Conservation (phyloP, 2,888 invertebrate species). For the Dryococelus australis region DNA sequence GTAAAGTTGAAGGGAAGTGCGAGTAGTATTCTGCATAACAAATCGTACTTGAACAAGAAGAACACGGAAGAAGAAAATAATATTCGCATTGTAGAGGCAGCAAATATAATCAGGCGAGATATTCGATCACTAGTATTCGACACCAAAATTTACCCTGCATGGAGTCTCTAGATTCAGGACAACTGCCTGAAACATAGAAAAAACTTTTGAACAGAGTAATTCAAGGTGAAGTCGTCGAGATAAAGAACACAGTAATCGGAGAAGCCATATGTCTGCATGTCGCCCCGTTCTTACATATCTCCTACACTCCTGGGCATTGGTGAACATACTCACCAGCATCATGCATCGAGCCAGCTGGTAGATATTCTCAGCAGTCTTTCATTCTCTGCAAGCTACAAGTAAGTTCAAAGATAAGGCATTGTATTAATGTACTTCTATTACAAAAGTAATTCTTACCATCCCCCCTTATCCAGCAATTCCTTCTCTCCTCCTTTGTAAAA, state of each 20-base stretch:
- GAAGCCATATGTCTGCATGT: not conserved
- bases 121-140: not conserved
- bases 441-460: not conserved
- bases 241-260: not conserved
- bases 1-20: no score
- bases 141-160: not conserved
- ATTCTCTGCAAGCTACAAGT: not conserved
- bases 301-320: not conserved
- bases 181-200: not conserved
- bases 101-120: not conserved
- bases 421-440: not conserved
- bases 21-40: no score
- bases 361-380: no score
- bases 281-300: not conserved
- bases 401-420: not conserved
- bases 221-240: not conserved
- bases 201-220: not conserved
- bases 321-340: not conserved
- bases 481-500: no score
- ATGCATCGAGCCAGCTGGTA: no score
- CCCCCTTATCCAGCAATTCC: no score
- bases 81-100: conserved; percentile 13
- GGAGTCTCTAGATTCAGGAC: conserved; percentile 1
- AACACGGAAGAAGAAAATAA: not conserved
- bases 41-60: no score